phyloP scores from a whole-genome alignment of 2,888 invertebrate species.

The Zygothrica quintamaculata region DNA sequence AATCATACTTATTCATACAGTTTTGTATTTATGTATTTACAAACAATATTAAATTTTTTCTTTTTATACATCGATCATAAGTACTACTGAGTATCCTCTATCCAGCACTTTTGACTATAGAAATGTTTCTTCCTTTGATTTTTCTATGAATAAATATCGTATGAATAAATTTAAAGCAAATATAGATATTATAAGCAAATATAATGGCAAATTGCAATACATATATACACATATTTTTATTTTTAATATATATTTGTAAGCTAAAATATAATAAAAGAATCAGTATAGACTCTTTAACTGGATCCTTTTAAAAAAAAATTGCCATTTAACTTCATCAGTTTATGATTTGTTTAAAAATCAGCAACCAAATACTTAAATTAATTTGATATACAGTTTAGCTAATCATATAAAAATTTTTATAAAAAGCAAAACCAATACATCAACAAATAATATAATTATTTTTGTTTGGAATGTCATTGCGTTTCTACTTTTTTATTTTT shows the following conservation, averaged over 20 bases:
- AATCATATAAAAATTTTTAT: too few species aligned
- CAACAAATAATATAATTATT: too few species aligned
- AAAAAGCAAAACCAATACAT: too few species aligned
- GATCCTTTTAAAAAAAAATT: conserved; percentile 44
- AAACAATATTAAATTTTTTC: neutral
- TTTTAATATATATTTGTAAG: conserved; percentile 35
- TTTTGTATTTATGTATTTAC: conserved; percentile 20
- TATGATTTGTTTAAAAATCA: conserved; percentile 30
- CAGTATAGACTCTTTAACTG: conserved; percentile 42
- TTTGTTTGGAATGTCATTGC: conserved; percentile 11
- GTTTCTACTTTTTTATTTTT: conserved; percentile 12
- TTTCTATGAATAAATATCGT: neutral
- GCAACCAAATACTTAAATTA: conserved; percentile 12
- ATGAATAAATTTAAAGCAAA: conserved; percentile 9
- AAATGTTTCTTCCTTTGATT: too few species aligned
- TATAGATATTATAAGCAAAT: conserved; percentile 18
- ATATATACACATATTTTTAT: conserved; percentile 32
- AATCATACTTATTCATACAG: conserved; percentile 18
- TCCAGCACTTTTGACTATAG: too few species aligned
- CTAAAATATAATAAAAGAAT: conserved; percentile 34
- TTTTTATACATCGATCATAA: too few species aligned
- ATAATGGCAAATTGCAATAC: conserved; percentile 37
- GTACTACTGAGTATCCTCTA: too few species aligned
- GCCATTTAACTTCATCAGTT: conserved; percentile 25
- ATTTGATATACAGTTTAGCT: too few species aligned